phyloP scores from a whole-genome alignment of 2,113 vertebrate species.

The Xenopus laevis region DNA sequence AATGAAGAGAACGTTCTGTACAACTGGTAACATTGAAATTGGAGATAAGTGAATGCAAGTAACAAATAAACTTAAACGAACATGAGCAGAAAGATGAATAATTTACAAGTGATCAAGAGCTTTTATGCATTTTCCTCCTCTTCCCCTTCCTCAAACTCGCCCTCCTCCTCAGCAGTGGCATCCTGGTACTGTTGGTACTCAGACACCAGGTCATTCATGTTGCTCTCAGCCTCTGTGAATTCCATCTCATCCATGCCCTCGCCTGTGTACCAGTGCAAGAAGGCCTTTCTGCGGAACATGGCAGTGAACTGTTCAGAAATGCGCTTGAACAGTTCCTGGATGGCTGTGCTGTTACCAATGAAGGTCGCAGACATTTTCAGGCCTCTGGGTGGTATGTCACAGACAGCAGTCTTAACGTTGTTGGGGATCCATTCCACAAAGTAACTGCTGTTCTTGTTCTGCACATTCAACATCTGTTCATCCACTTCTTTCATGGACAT shows the following conservation, averaged over 20 bases:
- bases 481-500: constrained; percentile 72
- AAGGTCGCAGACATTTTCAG: constrained; percentile 66
- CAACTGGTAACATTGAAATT: constrained; percentile 51
- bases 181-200: constrained; percentile 98
- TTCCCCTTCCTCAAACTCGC: constrained; percentile 88
- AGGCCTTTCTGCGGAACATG: constrained; percentile 59
- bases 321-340: constrained; percentile 57
- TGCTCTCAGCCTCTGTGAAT: constrained; percentile 69
- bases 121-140: constrained; percentile 80
- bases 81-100: constrained; percentile 48
- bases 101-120: constrained; percentile 49
- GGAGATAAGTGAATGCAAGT: constrained; percentile 46
- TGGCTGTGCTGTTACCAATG: constrained; percentile 62
- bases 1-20: constrained; percentile 57
- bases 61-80: constrained; percentile 47
- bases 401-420: constrained; percentile 64
- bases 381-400: constrained; percentile 63
- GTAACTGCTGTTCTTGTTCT: constrained; percentile 69
- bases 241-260: constrained; percentile 65
- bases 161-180: constrained; percentile 91
- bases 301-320: constrained; percentile 32
- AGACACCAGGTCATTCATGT: constrained; percentile 64
- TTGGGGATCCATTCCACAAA: constrained; percentile 70
- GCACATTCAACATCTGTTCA: constrained; percentile 66
- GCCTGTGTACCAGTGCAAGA: constrained; percentile 62